These are phyloP conservation scores for Tiphia femorata DNA, from an alignment of 2,888 invertebrate species.

Conservation along the genomic window DNA sequence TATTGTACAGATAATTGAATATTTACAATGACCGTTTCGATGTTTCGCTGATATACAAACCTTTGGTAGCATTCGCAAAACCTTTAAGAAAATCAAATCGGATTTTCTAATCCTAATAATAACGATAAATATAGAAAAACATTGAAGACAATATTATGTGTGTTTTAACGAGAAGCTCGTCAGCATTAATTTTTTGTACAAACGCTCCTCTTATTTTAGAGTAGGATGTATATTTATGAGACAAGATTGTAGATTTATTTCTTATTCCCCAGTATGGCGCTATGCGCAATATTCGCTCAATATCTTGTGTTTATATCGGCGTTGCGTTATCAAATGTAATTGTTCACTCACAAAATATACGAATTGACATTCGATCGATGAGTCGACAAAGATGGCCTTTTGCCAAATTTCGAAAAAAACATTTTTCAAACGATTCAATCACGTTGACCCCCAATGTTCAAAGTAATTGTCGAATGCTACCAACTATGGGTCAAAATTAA, in stretches of 20 bases:
- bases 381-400: too few species aligned
- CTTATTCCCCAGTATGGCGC: background rate
- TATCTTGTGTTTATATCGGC: too few species aligned
- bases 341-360: too few species aligned
- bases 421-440: too few species aligned
- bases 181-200: conserved; percentile 38
- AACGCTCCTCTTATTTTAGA: conserved; percentile 28
- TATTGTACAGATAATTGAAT: too few species aligned
- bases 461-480: too few species aligned
- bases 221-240: conserved; percentile 16
- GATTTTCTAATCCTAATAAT: conserved; percentile 36
- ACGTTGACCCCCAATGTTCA: too few species aligned
- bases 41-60: conserved; percentile 25
- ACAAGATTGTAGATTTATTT: conserved; percentile 19
- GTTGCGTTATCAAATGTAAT: too few species aligned
- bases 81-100: conserved; percentile 33
- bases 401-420: too few species aligned
- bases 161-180: conserved; percentile 33
- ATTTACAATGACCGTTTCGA: too few species aligned
- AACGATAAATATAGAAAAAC: conserved; percentile 36
- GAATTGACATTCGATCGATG: too few species aligned
- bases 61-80: conserved; percentile 35
- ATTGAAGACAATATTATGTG: conserved; percentile 47
- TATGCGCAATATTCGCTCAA: background rate
- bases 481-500: too few species aligned